A percentile compares a stretch with the other conserved stretches of the same genome.
Evolutionary conservation across 2,888 invertebrate species (phyloP).

Genomic region (Pterostichus niger): DNA sequence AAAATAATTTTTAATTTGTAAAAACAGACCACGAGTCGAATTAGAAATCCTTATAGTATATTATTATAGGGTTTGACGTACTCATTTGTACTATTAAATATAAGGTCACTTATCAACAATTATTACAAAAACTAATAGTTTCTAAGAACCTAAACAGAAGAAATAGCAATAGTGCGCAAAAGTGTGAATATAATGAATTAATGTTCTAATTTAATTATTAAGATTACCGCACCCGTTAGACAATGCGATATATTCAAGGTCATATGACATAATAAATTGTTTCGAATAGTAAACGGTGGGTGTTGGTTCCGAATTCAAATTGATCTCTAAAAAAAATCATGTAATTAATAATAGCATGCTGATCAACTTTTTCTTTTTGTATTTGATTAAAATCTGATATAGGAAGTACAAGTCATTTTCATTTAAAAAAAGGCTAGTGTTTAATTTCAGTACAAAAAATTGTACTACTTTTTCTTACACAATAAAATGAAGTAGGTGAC

Average conservation of each 20-base stretch:
- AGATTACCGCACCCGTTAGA: background rate
- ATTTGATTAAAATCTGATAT: constrained; percentile 20
- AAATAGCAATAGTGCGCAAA: background rate
- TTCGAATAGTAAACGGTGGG: constrained; percentile 7
- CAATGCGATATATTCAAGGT: constrained; percentile 33
- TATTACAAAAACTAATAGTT: background rate
- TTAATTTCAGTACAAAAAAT: constrained; percentile 32
- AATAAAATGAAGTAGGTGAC: background rate
- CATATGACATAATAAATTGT: constrained; percentile 31
- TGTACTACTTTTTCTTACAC: constrained; percentile 5
- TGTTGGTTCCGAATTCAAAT: constrained; percentile 32
- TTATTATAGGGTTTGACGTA: too few relatives aligned
- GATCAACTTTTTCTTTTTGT: constrained; percentile 35
- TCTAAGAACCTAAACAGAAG: background rate
- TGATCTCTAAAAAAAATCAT: constrained; percentile 29
- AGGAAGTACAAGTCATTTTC: constrained; percentile 22
- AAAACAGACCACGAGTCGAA: too few relatives aligned
- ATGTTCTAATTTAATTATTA: constrained; percentile 18
- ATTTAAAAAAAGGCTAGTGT: constrained; percentile 5
- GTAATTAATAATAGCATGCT: constrained; percentile 29
- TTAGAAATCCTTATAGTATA: too few relatives aligned
- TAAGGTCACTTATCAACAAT: background rate
- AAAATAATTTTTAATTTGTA: too few relatives aligned
- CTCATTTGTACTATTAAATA: background rate
- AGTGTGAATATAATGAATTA: background rate